These are phyloP conservation scores for Hemistola chrysoprasaria DNA, from an alignment of 2,888 invertebrate species.

Conservation along the genomic window DNA sequence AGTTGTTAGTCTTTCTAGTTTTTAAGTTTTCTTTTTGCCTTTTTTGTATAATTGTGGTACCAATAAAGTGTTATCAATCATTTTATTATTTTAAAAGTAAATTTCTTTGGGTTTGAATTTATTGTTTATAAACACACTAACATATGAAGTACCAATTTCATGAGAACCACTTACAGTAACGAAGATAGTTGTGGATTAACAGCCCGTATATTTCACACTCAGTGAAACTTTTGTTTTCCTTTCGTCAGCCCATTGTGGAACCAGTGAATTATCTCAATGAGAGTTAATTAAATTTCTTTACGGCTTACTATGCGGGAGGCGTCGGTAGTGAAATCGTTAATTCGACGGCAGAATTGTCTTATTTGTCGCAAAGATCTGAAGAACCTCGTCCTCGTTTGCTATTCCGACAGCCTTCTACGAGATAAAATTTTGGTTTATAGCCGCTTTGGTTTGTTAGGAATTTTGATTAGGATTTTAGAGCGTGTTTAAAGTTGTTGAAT, in stretches of 20 bases:
- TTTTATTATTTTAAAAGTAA: too few relatives aligned
- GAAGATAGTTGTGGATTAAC: not conserved
- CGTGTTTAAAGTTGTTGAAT: conserved; percentile 9
- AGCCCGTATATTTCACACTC: conserved; percentile 40
- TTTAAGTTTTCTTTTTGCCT: too few relatives aligned
- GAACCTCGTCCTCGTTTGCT: conserved; percentile 34
- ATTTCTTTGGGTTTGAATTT: too few relatives aligned
- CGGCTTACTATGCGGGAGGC: conserved; percentile 58
- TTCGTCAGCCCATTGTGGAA: conserved; percentile 58
- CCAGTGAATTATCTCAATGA: conserved; percentile 71
- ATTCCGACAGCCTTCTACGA: conserved; percentile 30
- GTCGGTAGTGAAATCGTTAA: conserved; percentile 49
- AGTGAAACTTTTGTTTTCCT: conserved; percentile 55
- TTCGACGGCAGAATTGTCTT: conserved; percentile 56
- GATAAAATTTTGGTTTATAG: conserved; percentile 21
- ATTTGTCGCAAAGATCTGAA: conserved; percentile 47
- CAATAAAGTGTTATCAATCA: too few relatives aligned
- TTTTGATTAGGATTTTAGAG: conserved; percentile 11
- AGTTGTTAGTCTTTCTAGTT: too few relatives aligned
- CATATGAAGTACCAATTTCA: too few relatives aligned
- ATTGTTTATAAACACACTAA: too few relatives aligned
- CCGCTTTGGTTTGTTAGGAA: conserved; percentile 19
- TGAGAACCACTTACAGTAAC: too few relatives aligned
- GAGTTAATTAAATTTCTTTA: conserved; percentile 72
- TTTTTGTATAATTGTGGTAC: too few relatives aligned